Percentiles rank a stretch among this genome's conserved stretches.
phyloP scores from a whole-genome alignment of 2,888 invertebrate genomes.

The Exephanes ischioxanthus region DNA sequence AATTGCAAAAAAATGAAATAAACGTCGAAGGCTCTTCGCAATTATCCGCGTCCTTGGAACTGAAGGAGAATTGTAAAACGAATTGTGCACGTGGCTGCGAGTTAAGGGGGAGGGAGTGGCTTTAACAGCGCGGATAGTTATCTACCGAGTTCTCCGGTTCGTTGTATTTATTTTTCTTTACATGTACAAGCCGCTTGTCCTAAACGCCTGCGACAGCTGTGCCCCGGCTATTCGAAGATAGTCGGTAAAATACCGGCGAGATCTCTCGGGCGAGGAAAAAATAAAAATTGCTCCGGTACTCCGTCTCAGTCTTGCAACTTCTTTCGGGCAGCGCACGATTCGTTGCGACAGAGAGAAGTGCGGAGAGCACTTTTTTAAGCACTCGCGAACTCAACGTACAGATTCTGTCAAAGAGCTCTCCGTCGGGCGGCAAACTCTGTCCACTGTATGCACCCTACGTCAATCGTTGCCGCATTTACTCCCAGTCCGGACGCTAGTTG shows the following conservation, averaged over 20 bases:
- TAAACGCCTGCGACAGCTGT: conserved; percentile 10
- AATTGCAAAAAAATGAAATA: conserved; percentile 22
- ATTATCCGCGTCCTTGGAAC: conserved; percentile 61
- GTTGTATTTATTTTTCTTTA: not conserved
- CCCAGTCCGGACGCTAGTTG: not conserved
- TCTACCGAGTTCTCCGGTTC: conserved; percentile 27
- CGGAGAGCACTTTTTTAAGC: not conserved
- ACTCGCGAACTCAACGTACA: not conserved
- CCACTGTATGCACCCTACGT: not conserved
- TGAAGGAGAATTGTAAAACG: conserved; percentile 37
- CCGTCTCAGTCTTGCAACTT: not conserved
- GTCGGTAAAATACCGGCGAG: conserved; percentile 73
- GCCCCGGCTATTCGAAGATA: conserved; percentile 25
- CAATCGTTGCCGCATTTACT: conserved; percentile 18
- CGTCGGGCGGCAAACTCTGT: not conserved
- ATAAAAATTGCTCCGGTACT: not conserved
- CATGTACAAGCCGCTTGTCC: conserved; percentile 1
- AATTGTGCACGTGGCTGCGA: not conserved
- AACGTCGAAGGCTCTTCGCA: conserved; percentile 51
- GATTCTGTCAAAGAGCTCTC: not conserved
- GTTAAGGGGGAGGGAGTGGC: conserved; percentile 15
- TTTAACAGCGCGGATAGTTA: conserved; percentile 23
- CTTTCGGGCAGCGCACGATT: conserved; percentile 60
- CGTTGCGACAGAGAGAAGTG: conserved; percentile 74
- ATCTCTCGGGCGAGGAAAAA: conserved; percentile 52